Evolutionary conservation across 2,888 invertebrate genomes (phyloP).

Genomic region (Drosophila birchii): DNA sequence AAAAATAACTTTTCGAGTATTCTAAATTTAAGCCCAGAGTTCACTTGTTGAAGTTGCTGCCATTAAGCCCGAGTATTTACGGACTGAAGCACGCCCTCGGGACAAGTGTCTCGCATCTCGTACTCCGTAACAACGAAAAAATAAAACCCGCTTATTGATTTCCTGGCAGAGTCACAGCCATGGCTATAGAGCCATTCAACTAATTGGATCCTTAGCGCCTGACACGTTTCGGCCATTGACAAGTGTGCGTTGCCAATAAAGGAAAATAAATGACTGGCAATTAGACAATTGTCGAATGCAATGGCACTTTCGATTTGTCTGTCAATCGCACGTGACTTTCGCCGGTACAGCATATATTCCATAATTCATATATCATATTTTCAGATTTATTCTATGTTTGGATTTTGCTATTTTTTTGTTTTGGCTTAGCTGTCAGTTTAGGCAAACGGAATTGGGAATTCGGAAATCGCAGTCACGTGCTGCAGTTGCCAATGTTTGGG

Average conservation of each 20-base stretch:
- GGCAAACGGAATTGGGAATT: slow-evolving; percentile 30
- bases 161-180: slow-evolving; percentile 4
- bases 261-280: slow-evolving; percentile 66
- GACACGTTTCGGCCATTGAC: slow-evolving; percentile 67
- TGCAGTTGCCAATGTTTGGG: slow-evolving; percentile 56
- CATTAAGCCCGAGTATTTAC: slow-evolving; percentile 24
- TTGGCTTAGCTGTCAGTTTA: slow-evolving; percentile 58
- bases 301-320: slow-evolving; percentile 70
- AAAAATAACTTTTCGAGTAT: neutral
- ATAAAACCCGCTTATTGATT: slow-evolving; percentile 33
- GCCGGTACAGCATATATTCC: slow-evolving; percentile 26
- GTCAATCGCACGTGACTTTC: slow-evolving; percentile 78
- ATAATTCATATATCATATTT: slow-evolving; percentile 9
- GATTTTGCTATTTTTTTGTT: neutral
- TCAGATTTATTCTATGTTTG: slow-evolving; percentile 21
- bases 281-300: slow-evolving; percentile 52
- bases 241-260: slow-evolving; percentile 51
- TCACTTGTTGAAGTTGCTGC: slow-evolving; percentile 27
- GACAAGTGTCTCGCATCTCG: slow-evolving; percentile 21
- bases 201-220: slow-evolving; percentile 53
- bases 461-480: slow-evolving; percentile 65
- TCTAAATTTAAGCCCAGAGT: neutral
- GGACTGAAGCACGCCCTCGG: slow-evolving; percentile 29
- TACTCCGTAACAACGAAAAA: neutral
- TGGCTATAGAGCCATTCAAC: slow-evolving; percentile 14